phyloP scores from a whole-genome alignment of 2,888 invertebrate genomes.

The Diarsia brunnea region DNA sequence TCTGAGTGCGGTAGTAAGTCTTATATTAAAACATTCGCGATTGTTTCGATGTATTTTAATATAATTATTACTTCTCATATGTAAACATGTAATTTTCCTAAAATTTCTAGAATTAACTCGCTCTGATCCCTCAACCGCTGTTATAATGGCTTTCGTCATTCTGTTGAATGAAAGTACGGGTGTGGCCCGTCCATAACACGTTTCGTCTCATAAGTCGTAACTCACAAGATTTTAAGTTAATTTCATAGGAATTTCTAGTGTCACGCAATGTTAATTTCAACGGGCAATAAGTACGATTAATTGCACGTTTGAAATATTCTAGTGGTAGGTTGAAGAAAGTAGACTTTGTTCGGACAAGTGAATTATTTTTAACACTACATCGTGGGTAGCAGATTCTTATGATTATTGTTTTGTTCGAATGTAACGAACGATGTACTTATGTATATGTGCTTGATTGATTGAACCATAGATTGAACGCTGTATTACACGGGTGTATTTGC shows the following conservation, averaged over 20 bases:
- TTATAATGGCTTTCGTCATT: slow-evolving; percentile 44
- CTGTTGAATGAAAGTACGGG: slow-evolving; percentile 63
- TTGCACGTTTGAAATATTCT: slow-evolving; percentile 38
- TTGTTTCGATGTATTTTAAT: no score
- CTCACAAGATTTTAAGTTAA: slow-evolving; percentile 55
- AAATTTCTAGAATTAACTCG: background rate
- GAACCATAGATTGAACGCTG: no score
- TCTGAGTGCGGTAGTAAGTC: no score
- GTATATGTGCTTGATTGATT: background rate
- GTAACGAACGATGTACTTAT: background rate
- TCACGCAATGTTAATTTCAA: slow-evolving; percentile 63
- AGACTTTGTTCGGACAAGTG: background rate
- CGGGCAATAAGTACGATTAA: slow-evolving; percentile 60
- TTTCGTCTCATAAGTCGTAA: slow-evolving; percentile 58
- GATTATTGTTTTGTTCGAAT: background rate
- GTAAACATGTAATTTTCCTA: no score
- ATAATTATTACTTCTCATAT: no score
- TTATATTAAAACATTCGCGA: no score
- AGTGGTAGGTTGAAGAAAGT: slow-evolving; percentile 46
- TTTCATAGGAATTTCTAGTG: slow-evolving; percentile 59
- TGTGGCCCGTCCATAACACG: slow-evolving; percentile 59
- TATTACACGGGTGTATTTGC: background rate
- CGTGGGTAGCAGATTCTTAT: no score
- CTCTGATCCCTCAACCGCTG: slow-evolving; percentile 11
- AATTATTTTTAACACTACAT: slow-evolving; percentile 14